These are phyloP conservation scores for Melanotaenia nigrans DNA, from an alignment of 2,797 vertebrate genomes.

Conservation along the genomic window DNA sequence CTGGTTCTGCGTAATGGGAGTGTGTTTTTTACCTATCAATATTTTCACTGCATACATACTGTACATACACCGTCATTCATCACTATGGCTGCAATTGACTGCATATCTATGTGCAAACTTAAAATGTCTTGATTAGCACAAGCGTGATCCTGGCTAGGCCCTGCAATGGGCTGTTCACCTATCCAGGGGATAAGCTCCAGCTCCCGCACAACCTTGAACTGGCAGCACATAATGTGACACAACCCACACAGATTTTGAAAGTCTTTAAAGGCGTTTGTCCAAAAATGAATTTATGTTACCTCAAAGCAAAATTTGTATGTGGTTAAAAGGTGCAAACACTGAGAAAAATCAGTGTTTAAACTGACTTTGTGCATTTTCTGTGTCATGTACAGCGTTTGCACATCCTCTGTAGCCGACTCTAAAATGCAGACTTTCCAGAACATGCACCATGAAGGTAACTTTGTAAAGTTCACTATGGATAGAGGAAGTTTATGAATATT, in stretches of 20 bases:
- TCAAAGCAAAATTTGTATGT: not conserved
- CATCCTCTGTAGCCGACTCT: conserved; percentile 15
- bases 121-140: not conserved
- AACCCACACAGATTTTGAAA: too few species aligned
- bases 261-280: not conserved
- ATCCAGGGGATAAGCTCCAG: too few species aligned
- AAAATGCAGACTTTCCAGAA: conserved; percentile 50
- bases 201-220: too few species aligned
- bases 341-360: not conserved
- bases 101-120: not conserved
- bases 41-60: too few species aligned
- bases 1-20: too few species aligned
- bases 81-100: not conserved
- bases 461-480: conserved; percentile 77
- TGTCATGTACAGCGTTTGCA: conserved; percentile 18
- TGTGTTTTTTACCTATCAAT: too few species aligned
- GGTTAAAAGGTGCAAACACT: not conserved
- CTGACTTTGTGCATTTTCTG: not conserved
- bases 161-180: too few species aligned
- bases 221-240: not conserved
- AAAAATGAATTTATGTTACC: not conserved
- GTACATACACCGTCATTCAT: too few species aligned
- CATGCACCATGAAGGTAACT: conserved; percentile 82
- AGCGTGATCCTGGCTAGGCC: not conserved
- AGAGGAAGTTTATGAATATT: conserved; percentile 78